Base-by-base conservation (phyloP, 2,113 vertebrate genomes). In the Uropsilus gracilis region DNA sequence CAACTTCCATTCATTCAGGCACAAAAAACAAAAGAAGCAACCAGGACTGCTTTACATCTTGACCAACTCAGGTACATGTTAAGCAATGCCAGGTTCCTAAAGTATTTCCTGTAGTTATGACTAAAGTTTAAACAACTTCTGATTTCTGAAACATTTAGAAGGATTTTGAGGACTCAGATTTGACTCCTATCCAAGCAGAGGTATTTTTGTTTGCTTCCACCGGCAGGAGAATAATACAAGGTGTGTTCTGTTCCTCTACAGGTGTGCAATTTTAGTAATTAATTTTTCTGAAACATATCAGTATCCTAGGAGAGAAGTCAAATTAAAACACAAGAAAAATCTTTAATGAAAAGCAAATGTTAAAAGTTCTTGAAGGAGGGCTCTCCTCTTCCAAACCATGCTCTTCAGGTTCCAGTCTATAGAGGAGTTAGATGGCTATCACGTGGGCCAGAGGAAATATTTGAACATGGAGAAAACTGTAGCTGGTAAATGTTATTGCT, bases 401-500 rank as follows among this genome's bases (percentile, higher is more conserved):
- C 57, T 66, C 90, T 61, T 63, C 46, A 93, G 94, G 39, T 89
- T 68, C 9, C 12, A 42, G 68, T 75, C 55, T 89, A 50, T 37
- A 55, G 71, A 93, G 80, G 34, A 95, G 63, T 50, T 75, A 26
- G n/a, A 91, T 92, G 8, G 59, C 42, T 48, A 30, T 73, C 2
- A 59, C 57, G 34, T 63, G 96, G 42, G 68, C 39, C 80, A 95
- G 34, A 46, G 92, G 94, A 97, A 98, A 98, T 98, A 98, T 98
- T 98, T 98, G 97, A 97, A 98, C 96, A 97, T 30, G 90, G 96
- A 97, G 85, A 97, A 97, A 98, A 98, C 97, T 94, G 98, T 98
- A 98, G 93, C 96, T 95, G 97, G 97, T 97, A 98, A 98, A 98
- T 98, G 97, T 98, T 98, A 98, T 68, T 98, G 94, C 95, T 97